Percentiles rank a stretch among this genome's conserved stretches.
These are phyloP conservation scores for Zaprionus capensis DNA, from an alignment of 1,140 invertebrate species.

Conservation along the genomic window DNA sequence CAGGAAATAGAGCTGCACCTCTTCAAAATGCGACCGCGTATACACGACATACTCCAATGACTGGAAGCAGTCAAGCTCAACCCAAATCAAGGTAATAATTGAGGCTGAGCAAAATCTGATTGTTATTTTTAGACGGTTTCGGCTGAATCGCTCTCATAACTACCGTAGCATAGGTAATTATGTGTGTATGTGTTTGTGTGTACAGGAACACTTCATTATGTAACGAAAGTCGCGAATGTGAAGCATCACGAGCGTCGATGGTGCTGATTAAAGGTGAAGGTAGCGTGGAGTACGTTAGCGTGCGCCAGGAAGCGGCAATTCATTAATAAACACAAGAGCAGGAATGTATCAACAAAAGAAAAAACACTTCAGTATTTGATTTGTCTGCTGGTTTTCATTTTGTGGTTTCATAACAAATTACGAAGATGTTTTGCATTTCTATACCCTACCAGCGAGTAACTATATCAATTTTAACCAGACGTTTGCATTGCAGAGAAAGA, in stretches of 20 bases:
- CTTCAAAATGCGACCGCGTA: neutral
- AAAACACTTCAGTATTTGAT: constrained; percentile 38
- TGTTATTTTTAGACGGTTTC: constrained; percentile 16
- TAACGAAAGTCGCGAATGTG: constrained; percentile 42
- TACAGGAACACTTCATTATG: constrained; percentile 18
- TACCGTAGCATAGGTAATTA: neutral
- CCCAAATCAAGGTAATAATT: constrained; percentile 34
- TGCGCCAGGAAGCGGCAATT: constrained; percentile 53
- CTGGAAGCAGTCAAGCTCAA: constrained; percentile 30
- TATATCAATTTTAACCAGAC: neutral
- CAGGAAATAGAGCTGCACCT: constrained; percentile 18
- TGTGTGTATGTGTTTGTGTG: neutral
- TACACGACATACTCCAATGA: constrained; percentile 48
- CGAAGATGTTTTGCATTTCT: constrained; percentile 28
- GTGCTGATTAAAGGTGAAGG: constrained; percentile 49
- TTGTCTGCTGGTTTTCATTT: constrained; percentile 40
- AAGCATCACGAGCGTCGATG: constrained; percentile 6
- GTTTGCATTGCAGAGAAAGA: neutral
- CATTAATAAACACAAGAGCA: constrained; percentile 52
- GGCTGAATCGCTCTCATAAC: constrained; percentile 24
- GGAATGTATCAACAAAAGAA: constrained; percentile 25
- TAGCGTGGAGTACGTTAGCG: constrained; percentile 27
- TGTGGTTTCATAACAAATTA: constrained; percentile 58
- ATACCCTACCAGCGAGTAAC: neutral
- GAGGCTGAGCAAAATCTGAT: constrained; percentile 2